These are phyloP conservation scores for Rhaphigaster nebulosa DNA, from an alignment of 2,888 invertebrate genomes.

Conservation along the genomic window DNA sequence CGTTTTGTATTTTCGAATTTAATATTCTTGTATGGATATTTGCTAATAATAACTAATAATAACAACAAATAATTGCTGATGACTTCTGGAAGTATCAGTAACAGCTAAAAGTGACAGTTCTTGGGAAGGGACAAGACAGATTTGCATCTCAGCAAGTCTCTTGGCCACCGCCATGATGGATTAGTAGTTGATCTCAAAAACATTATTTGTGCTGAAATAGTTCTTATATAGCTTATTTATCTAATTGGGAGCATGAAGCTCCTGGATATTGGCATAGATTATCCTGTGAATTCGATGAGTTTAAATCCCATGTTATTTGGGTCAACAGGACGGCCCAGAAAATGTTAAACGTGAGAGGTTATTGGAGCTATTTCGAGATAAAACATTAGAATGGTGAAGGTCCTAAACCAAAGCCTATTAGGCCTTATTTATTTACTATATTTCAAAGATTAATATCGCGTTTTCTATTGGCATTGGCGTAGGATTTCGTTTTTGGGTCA, in stretches of 20 bases:
- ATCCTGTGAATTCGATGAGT: not conserved
- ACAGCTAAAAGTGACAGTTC: no score
- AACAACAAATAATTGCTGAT: no score
- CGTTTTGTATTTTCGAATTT: no score
- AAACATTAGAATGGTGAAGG: not conserved
- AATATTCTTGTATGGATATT: no score
- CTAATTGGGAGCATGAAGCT: not conserved
- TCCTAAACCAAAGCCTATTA: not conserved
- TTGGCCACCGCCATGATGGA: no score
- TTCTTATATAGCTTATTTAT: not conserved
- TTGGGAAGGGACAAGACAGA: no score
- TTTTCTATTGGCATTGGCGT: not conserved
- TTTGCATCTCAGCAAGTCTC: no score
- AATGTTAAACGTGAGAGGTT: slow-evolving; percentile 34
- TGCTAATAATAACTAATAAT: no score
- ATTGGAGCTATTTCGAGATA: not conserved
- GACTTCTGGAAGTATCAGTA: no score
- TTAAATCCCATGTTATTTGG: not conserved
- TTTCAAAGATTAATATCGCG: not conserved
- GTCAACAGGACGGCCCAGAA: not conserved
- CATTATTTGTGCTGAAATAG: not conserved
- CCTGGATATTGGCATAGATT: no score
- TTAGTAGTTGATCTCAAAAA: no score
- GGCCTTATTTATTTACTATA: not conserved
- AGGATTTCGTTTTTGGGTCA: not conserved